Evolutionary conservation across 2,888 invertebrate genomes (phyloP).

Genomic region (Ormyrus thymus): DNA sequence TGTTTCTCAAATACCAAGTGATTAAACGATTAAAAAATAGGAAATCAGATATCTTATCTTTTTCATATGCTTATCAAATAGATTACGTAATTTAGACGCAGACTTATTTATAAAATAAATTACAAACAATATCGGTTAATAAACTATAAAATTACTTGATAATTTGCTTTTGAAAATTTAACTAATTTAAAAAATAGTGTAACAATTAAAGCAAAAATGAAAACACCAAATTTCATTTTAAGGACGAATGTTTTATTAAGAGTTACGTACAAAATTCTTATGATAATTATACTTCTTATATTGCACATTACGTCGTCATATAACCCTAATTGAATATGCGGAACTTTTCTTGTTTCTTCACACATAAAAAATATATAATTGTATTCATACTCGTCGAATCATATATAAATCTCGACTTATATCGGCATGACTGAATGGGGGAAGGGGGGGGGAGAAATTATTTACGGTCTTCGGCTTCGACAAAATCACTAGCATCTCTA

Average conservation of each 20-base stretch:
- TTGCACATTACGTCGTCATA: slow-evolving; percentile 43
- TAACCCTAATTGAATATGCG: slow-evolving; percentile 45
- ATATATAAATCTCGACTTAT: slow-evolving; percentile 3
- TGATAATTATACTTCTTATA: slow-evolving; percentile 50
- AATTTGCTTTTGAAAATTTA: no score
- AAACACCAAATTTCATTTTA: slow-evolving; percentile 21
- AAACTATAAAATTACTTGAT: no score
- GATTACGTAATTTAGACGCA: no score
- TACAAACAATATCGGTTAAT: no score
- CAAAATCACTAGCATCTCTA: slow-evolving; percentile 25
- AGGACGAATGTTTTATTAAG: slow-evolving; percentile 55
- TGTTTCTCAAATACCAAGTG: no score
- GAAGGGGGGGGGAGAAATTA: slow-evolving; percentile 21
- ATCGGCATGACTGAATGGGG: slow-evolving; percentile 14
- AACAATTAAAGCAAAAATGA: not conserved
- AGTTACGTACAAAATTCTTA: slow-evolving; percentile 57
- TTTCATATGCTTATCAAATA: no score
- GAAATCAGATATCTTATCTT: no score
- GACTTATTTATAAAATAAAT: no score
- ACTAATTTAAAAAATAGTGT: no score
- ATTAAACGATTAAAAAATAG: no score
- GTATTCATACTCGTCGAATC: slow-evolving; percentile 28
- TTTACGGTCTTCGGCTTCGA: slow-evolving; percentile 1
- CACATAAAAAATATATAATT: slow-evolving; percentile 46
- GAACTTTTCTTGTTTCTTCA: slow-evolving; percentile 41